Base-by-base conservation (phyloP, 2,888 invertebrate species). In the Ennomos erosarius region DNA sequence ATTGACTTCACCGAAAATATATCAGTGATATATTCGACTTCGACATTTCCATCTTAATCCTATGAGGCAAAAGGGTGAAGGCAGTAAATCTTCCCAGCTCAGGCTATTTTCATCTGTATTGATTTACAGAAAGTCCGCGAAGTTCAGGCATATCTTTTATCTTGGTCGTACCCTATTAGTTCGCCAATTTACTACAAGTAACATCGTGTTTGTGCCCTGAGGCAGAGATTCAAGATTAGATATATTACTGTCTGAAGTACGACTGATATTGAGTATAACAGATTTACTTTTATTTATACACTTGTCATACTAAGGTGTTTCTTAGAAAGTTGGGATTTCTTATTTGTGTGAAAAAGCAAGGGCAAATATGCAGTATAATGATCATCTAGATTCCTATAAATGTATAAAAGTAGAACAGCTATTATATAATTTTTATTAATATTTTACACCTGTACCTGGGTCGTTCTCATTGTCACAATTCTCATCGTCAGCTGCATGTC, bases 141-240 rank as follows among this genome's bases (percentile, higher is more conserved):
- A 61, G 53, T 61, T 60, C 46, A 61, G 56, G 56, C 58, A 62
- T 62, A 62, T 62, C 57, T 62, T 62, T 62, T 62, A 58, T 62
- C 62, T 62, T 52, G 51, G 55, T 62, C 58, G 48, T 55, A 55
- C 55, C 58, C 54, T 57, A 62, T 62, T 62, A 62, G 58, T 51
- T 55, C 35, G 51, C 43, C 55, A 51, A 55, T 62, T 50, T 55
- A 57, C 48, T 52, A 53, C 61, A 56, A 53, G 57, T 50, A 61
- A 56, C 56, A 53, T 53, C 48, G 44, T 38, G 49, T 54, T 55
- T 48, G 57, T 53, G 42, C 47, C 56, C 53, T 16, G 35, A 26
- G 48, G 52, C 44, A 16, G 45, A 43, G 48, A 55, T 55, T 39
- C 10, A 33, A 60, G 52, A 51, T 51, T 42, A 51, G 34, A 42